phyloP scores from a whole-genome alignment of 2,888 invertebrate species.

The Rhodophaea formosa region DNA sequence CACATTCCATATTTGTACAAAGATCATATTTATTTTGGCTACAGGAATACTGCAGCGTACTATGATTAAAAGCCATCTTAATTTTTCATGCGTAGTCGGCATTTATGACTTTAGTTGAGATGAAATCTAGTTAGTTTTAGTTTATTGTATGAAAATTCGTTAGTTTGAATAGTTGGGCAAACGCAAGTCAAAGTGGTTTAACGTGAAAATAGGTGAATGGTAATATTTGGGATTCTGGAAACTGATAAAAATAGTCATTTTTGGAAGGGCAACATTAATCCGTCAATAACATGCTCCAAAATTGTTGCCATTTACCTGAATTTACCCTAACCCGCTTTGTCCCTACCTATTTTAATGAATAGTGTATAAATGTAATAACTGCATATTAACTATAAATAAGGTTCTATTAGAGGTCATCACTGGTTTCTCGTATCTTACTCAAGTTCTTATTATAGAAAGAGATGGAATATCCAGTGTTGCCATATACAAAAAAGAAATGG shows the following conservation, averaged over 20 bases:
- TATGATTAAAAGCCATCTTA: conserved; percentile 32
- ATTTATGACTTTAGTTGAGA: conserved; percentile 41
- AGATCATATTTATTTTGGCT: conserved; percentile 40
- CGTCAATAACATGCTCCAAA: too few relatives aligned
- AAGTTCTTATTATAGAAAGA: conserved; percentile 4
- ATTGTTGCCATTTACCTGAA: too few relatives aligned
- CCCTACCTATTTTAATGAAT: conserved; percentile 6
- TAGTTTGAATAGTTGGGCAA: conserved; percentile 10
- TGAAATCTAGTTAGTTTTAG: conserved; percentile 34
- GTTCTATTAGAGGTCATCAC: conserved; percentile 9
- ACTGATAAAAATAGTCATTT: too few relatives aligned
- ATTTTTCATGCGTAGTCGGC: conserved; percentile 39
- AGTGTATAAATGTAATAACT: conserved; percentile 18
- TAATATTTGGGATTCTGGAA: too few relatives aligned
- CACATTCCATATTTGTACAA: conserved; percentile 77
- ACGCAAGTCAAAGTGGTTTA: background rate
- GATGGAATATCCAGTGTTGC: conserved; percentile 13
- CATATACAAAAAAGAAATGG: conserved; percentile 6
- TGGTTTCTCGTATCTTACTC: conserved; percentile 14
- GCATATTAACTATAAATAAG: conserved; percentile 16
- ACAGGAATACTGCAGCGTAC: conserved; percentile 24
- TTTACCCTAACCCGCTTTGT: too few relatives aligned
- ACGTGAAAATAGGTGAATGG: too few relatives aligned
- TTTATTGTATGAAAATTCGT: conserved; percentile 13
- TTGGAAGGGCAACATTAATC: too few relatives aligned